Evolutionary conservation across 2,797 vertebrate species (phyloP), one percentile per base, ranked within the genome.

Genomic region (Tympanoctomys barrerae): DNA sequence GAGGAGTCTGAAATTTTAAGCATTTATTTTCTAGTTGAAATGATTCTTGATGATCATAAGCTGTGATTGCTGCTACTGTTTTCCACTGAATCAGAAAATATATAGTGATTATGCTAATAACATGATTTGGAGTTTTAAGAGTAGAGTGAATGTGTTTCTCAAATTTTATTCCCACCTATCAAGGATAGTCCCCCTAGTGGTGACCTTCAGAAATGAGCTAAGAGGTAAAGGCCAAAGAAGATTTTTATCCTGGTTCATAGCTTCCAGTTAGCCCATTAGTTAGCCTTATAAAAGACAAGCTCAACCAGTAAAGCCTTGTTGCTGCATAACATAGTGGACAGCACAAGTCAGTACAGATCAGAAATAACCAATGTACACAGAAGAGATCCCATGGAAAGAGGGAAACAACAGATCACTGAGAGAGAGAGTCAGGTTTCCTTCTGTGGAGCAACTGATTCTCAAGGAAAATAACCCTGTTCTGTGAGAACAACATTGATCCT

Each of bases 21-120:
- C 68, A 83, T 92, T 88, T 96, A 89, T 94, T 95, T 94, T 95
- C 62, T 81, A 82, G 42, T 4, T 94, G 71, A 96, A 97, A 71
- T 42, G 54, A 97, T 94, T 95, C 28, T 52, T 93, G 62, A 86
- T 71, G 39, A 88, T 52, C 84, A 91, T 70, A 91, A 79, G 62
- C 14, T 12, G 10, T 88, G 84, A 96, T 71, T 80, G 70, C 62
- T 86, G 14, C 87, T 79, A 71, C 71, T 89, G 18, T 62, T 95
- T 82, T 61, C 61, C 14, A 26, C 22, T 87, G 62, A 78, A 79
- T 96, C 78, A 68, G 87, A 85, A 93, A 85, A 26, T 66, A 80
- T n/a, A 78, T 2, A 54, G 54, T 68, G 66, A 95, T 80, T 95
- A 95, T 36, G 64, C 28, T 86, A 94, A 93, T 90, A 33, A 90